Base-by-base conservation (phyloP, 2,797 vertebrate genomes). In the Rhyacichthys aspro region DNA sequence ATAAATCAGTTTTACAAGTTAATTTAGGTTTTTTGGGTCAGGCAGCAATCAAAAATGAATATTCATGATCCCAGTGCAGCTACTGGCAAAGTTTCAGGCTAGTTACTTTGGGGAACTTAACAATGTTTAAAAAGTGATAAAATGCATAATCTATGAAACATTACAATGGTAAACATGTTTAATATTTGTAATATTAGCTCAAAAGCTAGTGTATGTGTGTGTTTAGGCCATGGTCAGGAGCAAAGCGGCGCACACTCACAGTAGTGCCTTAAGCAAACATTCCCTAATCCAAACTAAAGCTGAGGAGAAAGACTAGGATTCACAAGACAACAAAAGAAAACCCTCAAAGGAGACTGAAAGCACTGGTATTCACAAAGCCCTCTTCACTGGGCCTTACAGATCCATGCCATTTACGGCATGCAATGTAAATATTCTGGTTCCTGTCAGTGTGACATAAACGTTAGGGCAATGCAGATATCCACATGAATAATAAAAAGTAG, bases 251-350 rank as follows among this genome's bases (percentile, higher is more conserved):
- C 73, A 74, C 65, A 72, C 55, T 17, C 59, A 64, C 43, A 65
- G 59, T 55, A 12, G 50, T 65, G 70, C 58, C 68, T 82, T 83
- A 63, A 79, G 67, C 63, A 86, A 90, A 88, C 81, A 83, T 18
- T 62, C 56, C 43, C 54, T 83, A 85, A 91, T 87, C 82, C 84
- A 17, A 36, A 39, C 65, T 78, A 78, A 83, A 82, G 63, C 70
- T 42, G 18, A 38, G 63, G 47, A 77, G 61, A 82, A 77, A 79
- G 72, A 81, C 76, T 59, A 56, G 85, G 86, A 83, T 84, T 79
- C 50, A 74, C 43, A 23, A 69, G 69, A 81, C 80, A 72, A 80
- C 79, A 84, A 79, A 76, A 70, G 72, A 55, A 72, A 75, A 72
- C 53, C 47, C 74, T 76, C 74, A 46, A 39, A 11, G n/a, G 67